Evolutionary conservation across 2,113 vertebrate genomes (phyloP), one percentile per base, ranked within the genome.

Genomic region (Oriolus oriolus): DNA sequence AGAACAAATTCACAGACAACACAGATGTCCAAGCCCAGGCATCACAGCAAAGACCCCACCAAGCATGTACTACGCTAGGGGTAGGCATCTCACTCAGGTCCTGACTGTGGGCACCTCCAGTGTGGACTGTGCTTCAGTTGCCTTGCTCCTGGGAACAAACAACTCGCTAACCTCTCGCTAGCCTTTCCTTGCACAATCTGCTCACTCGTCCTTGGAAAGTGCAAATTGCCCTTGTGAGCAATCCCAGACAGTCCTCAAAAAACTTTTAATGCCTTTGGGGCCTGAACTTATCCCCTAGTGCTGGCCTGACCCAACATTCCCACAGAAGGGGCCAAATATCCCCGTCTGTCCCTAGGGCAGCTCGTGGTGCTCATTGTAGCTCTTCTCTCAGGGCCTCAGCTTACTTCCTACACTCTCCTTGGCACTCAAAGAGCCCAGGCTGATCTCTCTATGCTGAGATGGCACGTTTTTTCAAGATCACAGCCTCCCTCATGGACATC

Each of bases 181-280:
- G 66, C 44, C 61, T 87, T 71, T 71, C 35, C 61, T 91, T 91
- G 82, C 53, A 85, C 85, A 83, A 60, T 49, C 59, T 77, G 27
- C 61, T 96, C 27, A 27, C 33, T 71, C 4, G 2, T 84, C 30
- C 68, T 80, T 86, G 88, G 68, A 88, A 88, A 77, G 59, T 49
- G 30, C 35, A 65, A 70, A 83, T 88, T 95, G 59, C 26, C n/a
- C 30, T 86, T 80, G n/a, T 66, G 45, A 88, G 71, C 24, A 74
- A 61, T 74, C 60, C 31, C 50, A 74, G 66, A 37, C 41, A 39
- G 45, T 45, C 27, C 28, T 92, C 11, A 54, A 69, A 59, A 1
- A 80, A 21, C 28, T 70, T 84, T 33, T 86, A 37, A 39, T 70
- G 66, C 78, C 59, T 84, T 27, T 86, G 79, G 12, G 70, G 31